Evolutionary conservation across 2,888 invertebrate species (phyloP), one percentile per base, ranked within the genome.

Genomic region (Tenthredo distinguenda): DNA sequence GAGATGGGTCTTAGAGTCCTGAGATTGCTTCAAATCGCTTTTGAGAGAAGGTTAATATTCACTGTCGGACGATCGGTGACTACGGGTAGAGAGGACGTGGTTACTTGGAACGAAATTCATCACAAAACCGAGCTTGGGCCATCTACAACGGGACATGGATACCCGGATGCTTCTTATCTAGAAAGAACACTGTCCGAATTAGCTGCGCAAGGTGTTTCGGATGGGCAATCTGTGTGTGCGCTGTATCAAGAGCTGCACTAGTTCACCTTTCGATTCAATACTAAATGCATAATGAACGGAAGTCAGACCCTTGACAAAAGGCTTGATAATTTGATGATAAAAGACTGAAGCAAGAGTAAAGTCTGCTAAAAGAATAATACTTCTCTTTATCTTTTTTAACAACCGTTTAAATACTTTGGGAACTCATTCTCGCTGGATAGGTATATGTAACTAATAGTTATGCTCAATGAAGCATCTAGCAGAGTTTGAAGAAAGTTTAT

Each of bases 51-150:
- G 86, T 93, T 97, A 88, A 96, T 98, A 89, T 99, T 99, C 94
- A 97, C 97, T 0, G 96, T 99, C 88, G 96, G 97, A 85, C 95
- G 97, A 72, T 98, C 98, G 0, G 96, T 96, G 86, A 99, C 99
- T 0, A 98, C 98, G 0, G 99, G 98, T 0, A 96, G 97, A 89
- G 97, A 97, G 92, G 97, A 98, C 94, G 98, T 98, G 86, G 97
- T 99, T 85, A 96, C 98, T 74, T 99, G 99, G 99, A 97, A 97
- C 92, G 96, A 96, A 91, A 97, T 98, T 87, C 98, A 98, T 91
- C 98, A 98, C 92, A 98, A 98, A 94, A 98, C 98, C 86, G 96
- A 97, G 93, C 94, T 96, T 40, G 96, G 96, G 85, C 94, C 95
- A 2, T 94, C 94, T 62, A 93, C 93, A 58, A 94, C 93, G 65